phyloP scores from a whole-genome alignment of 2,888 invertebrate species.

The Polyommatus iphigenia region DNA sequence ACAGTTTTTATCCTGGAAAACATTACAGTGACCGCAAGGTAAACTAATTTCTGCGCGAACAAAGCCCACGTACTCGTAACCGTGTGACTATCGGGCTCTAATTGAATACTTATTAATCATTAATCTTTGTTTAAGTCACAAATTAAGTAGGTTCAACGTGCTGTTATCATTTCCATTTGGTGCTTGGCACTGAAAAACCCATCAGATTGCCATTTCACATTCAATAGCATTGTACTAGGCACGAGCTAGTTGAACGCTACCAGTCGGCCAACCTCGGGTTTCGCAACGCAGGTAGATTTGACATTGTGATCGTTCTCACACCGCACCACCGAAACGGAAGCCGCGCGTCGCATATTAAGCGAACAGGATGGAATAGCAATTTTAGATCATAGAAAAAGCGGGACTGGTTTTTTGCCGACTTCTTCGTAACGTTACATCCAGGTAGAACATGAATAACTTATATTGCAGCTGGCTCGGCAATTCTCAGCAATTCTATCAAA shows the following conservation, averaged over 20 bases:
- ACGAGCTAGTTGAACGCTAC: conserved; percentile 22
- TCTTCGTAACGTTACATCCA: not conserved
- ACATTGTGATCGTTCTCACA: conserved; percentile 73
- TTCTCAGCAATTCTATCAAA: not conserved
- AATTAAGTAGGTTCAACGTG: too few relatives aligned
- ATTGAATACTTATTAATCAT: too few relatives aligned
- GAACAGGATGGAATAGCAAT: conserved; percentile 17
- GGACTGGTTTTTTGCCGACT: conserved; percentile 4
- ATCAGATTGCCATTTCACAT: not conserved
- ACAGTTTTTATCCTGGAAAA: too few relatives aligned
- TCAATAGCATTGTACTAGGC: not conserved
- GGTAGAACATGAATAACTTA: not conserved
- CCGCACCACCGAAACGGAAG: not conserved
- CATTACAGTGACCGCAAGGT: too few relatives aligned
- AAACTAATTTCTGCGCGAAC: too few relatives aligned
- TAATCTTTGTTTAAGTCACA: too few relatives aligned
- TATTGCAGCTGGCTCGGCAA: not conserved
- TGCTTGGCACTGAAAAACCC: not conserved
- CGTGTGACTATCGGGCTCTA: too few relatives aligned
- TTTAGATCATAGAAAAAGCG: conserved; percentile 12
- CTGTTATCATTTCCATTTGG: not conserved
- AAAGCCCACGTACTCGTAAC: too few relatives aligned
- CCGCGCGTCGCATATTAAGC: conserved; percentile 6
- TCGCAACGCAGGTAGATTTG: conserved; percentile 67
- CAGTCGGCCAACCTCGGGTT: conserved; percentile 51